Percentiles rank a stretch among this genome's conserved stretches.
Conservation (phyloP, 37 sponge, comb jelly and placozoan species). For the Crambe crambe region DNA sequence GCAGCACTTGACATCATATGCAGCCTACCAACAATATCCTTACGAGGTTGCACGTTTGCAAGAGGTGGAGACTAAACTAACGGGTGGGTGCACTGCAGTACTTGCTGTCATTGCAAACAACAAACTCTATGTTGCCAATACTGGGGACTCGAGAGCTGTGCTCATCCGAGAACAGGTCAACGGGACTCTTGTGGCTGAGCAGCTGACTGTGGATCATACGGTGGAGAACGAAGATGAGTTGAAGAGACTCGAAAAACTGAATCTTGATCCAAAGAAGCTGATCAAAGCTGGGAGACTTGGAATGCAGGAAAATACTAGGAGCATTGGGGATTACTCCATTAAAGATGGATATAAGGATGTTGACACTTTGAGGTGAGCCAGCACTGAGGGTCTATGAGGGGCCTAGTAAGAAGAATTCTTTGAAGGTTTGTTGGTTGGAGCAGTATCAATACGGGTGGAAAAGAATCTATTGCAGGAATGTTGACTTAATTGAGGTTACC, state of each 20-base stretch:
- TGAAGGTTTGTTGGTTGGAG: background rate
- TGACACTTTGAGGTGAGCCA: conserved; percentile 82
- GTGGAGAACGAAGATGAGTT: conserved; percentile 86
- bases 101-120: conserved; percentile 71
- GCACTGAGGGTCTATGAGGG: background rate
- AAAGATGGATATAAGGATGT: conserved; percentile 94
- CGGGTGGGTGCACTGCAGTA: conserved; percentile 87
- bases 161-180: conserved; percentile 32
- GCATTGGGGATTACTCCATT: conserved; percentile 90
- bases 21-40: conserved; percentile 77
- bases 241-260: conserved; percentile 62
- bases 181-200: conserved; percentile 40
- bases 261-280: conserved; percentile 62
- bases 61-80: conserved; percentile 48
- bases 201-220: conserved; percentile 84
- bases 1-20: conserved; percentile 79
- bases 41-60: conserved; percentile 63
- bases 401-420: background rate
- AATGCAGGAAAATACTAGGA: conserved; percentile 88
- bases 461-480: no score
- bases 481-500: no score
- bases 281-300: conserved; percentile 77
- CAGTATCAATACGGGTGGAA: no score
- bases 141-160: conserved; percentile 89
- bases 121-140: conserved; percentile 84